Base-by-base conservation (phyloP, 2,888 invertebrate genomes). In the Baccha elongata region DNA sequence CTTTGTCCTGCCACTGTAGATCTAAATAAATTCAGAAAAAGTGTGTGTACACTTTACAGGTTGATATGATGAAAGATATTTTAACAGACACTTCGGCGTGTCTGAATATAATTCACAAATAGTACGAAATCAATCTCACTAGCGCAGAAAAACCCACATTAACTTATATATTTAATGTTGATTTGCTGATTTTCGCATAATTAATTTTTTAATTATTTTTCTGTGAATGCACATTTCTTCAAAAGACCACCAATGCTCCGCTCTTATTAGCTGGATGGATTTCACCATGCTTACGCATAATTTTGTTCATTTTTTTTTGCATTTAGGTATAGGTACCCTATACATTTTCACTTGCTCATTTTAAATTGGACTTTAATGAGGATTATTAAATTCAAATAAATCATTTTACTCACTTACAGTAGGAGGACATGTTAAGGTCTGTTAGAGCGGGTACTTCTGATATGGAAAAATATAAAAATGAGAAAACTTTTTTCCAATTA, bases 271-370 rank as follows among this genome's bases (percentile, higher is more conserved):
- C n/a, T n/a, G n/a, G n/a, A n/a, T n/a, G n/a, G n/a, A 65, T 74
- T 75, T 65, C 65, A 71, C 69, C 64, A n/a, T 65, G 75, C 48
- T 44, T 75, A 80, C 75, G 80, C 80, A 75, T 75, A 74, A 58
- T n/a, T 74, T 15, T 44, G 13, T 29, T 40, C 55, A 40, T 55
- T 21, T 40, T 40, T 23, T 10, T n/a, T n/a, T n/a, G 15, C n/a
- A n/a, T n/a, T n/a, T n/a, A n/a, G n/a, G n/a, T n/a, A n/a, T n/a
- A n/a, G n/a, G n/a, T n/a, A n/a, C n/a, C n/a, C n/a, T n/a, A n/a
- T n/a, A n/a, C n/a, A n/a, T n/a, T n/a, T n/a, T n/a, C n/a, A n/a
- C n/a, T n/a, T n/a, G n/a, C n/a, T n/a, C n/a, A n/a, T n/a, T 17
- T 37, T 23, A 32, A 71, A 60, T 44, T 75, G 58, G 58, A 5